Base-by-base conservation (phyloP, 2,797 vertebrate species). In the Eospalax fontanierii region DNA sequence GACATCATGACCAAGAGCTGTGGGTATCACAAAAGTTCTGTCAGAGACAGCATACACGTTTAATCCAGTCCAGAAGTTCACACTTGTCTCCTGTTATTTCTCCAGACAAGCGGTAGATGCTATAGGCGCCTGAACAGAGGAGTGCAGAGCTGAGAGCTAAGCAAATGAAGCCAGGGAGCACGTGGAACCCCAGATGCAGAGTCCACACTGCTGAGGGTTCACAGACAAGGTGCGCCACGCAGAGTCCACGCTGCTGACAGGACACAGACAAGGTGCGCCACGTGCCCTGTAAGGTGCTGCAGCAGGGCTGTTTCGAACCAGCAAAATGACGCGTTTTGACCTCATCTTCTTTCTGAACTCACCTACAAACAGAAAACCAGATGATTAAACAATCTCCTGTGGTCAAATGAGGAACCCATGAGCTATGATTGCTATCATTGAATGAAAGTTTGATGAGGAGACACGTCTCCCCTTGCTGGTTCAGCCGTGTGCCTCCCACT, bases 271-370 rank as follows among this genome's bases (percentile, higher is more conserved):
- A 15, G 50, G 8, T 54, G 9, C 14, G 11, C 14, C 9, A 54
- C 30, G 3, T 88, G 50, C 21, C 40, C 50, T 87, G 59, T n/a
- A 74, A 73, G 50, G 3, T 33, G 2, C 3, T 26, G 3, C 61
- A 15, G n/a, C n/a, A n/a, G n/a, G n/a, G n/a, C n/a, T n/a, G n/a
- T n/a, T n/a, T n/a, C n/a, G n/a, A n/a, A n/a, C n/a, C n/a, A n/a
- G n/a, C n/a, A n/a, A n/a, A n/a, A n/a, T n/a, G n/a, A n/a, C n/a
- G n/a, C n/a, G n/a, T n/a, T n/a, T n/a, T n/a, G n/a, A n/a, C 94
- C 19, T 65, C 11, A 0, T 83, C 19, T 92, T 38, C 9, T 94
- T 80, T 93, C 75, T 50, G 8, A 92, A 95, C 70, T 16, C 50
- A 90, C 43, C 19, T 75, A 54, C 71, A 93, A 59, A 28, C 11